Evolutionary conservation across 2,113 vertebrate species (phyloP), one percentile per base, ranked within the genome.

Genomic region (Beaufortia kweichowensis): DNA sequence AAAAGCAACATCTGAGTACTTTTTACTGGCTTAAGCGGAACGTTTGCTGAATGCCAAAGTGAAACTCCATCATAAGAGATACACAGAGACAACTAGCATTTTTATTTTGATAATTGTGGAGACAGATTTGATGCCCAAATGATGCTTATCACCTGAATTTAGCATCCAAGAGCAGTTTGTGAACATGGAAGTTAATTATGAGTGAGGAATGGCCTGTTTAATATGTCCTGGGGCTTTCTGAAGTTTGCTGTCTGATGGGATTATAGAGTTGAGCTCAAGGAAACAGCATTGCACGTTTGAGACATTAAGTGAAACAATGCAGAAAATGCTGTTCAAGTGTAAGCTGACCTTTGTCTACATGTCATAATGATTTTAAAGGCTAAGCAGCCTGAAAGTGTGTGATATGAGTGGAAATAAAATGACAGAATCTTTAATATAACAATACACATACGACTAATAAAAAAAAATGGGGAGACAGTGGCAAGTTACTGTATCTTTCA

Each of bases 181-280:
- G 82, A 89, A 87, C 86, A 87, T 88, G 92, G 89, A 92, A 86
- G 85, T 82, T 90, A 89, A 91, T 88, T 81, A 77, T 90, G 89
- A 91, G 82, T 86, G 90, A 91, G 86, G 87, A 87, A 76, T 80
- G 86, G 87, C 84, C 86, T 84, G 86, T 86, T 88, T 79, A 63
- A 73, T 78, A 61, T 23, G 81, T 86, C 92, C 90, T 84, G 53
- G 29, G 83, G 92, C 88, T 83, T 82, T 80, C 73, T 50, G 83
- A 83, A 81, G 82, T 81, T 92, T 88, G 67, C 73, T 76, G 69
- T 84, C 78, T 64, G 73, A 75, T 46, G 60, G 74, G 50, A 80
- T 81, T 77, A 75, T 78, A 75, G 79, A 84, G 84, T 82, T 83
- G 84, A 87, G 82, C 87, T 86, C 80, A 76, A 77, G 72, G 63